Conservation (phyloP, 2,113 vertebrate genomes). For the Dasyurus viverrinus region DNA sequence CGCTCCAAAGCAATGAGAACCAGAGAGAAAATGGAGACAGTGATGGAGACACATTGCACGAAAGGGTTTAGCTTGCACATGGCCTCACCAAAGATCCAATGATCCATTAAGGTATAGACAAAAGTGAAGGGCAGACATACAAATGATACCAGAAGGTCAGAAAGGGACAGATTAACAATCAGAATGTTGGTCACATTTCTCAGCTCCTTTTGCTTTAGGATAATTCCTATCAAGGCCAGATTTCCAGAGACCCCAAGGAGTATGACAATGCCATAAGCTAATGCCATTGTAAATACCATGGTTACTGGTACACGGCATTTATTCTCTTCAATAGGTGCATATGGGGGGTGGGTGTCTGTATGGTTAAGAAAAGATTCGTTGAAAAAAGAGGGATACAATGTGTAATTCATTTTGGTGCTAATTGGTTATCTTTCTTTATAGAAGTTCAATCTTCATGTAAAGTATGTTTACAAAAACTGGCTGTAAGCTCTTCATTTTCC, state of each 20-base stretch:
- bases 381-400: slow-evolving; percentile 64
- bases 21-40: slow-evolving; percentile 91
- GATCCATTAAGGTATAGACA: slow-evolving; percentile 93
- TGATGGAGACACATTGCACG: slow-evolving; percentile 90
- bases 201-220: slow-evolving; percentile 91
- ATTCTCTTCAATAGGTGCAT: slow-evolving; percentile 81
- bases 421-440: slow-evolving; percentile 47
- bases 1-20: slow-evolving; percentile 92
- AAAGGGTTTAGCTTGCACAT: slow-evolving; percentile 93
- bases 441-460: slow-evolving; percentile 10
- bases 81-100: slow-evolving; percentile 91
- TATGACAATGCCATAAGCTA: slow-evolving; percentile 90
- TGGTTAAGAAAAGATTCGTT: slow-evolving; percentile 82
- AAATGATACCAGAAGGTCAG: slow-evolving; percentile 89
- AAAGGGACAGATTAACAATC: slow-evolving; percentile 93
- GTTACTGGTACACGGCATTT: slow-evolving; percentile 86
- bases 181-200: slow-evolving; percentile 93
- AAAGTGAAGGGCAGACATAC: slow-evolving; percentile 93
- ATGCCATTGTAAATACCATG: slow-evolving; percentile 88
- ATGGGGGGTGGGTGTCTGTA: slow-evolving; percentile 77
- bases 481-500: slow-evolving; percentile 60
- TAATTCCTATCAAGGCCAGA: slow-evolving; percentile 89
- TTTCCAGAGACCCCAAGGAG: slow-evolving; percentile 91
- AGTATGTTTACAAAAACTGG: slow-evolving; percentile 40
- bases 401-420: slow-evolving; percentile 81